Base-by-base conservation (phyloP, 2,888 invertebrate genomes). In the Cheilosia grossa region DNA sequence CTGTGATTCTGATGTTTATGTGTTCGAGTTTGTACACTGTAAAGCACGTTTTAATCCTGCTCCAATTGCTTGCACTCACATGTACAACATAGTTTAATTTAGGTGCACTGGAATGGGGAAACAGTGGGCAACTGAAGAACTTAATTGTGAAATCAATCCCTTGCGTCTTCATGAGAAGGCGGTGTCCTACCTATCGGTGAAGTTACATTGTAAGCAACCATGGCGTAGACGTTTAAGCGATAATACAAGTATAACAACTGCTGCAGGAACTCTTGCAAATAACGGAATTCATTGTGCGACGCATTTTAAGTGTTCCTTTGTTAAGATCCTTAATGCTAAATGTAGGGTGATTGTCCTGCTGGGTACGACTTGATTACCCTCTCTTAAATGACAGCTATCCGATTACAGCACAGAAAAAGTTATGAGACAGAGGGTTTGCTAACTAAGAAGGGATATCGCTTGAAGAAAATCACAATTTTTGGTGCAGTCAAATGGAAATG, bases 81-180 rank as follows among this genome's bases (percentile, higher is more conserved):
- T 63, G 44, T 17, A 73, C 54, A 56, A 47, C 27, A 56, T 66
- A 64, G 58, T 66, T 74, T 58, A 58, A 49, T 37, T 61, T 51
- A 27, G 24, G 2, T 19, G 17, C 4, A n/a, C 59, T 47, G n/a
- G 37, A 21, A 47, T 19, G 33, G 42, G n/a, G 19, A 27, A 13
- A 44, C 5, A 44, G 17, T n/a, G n/a, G 19, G 24, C 10, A 47
- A 64, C 47, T 75, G 37, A 75, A 75, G 74, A 66, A 75, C 58
- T 75, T 75, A 75, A 66, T 75, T 75, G 64, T 30, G 74, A 66
- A 75, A 75, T 75, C 74, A 75, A 75, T 64, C 49, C 66, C 58
- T 58, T n/a, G 40, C 44, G 24, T 74, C 54, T 59, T 40, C 27
- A 13, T 17, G 37, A 24, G 49, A 17, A 24, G 70, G 59, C 47